Evolutionary conservation across 2,113 vertebrate genomes (phyloP), one percentile per base, ranked within the genome.

Genomic region (Trichomycterus rosablanca): DNA sequence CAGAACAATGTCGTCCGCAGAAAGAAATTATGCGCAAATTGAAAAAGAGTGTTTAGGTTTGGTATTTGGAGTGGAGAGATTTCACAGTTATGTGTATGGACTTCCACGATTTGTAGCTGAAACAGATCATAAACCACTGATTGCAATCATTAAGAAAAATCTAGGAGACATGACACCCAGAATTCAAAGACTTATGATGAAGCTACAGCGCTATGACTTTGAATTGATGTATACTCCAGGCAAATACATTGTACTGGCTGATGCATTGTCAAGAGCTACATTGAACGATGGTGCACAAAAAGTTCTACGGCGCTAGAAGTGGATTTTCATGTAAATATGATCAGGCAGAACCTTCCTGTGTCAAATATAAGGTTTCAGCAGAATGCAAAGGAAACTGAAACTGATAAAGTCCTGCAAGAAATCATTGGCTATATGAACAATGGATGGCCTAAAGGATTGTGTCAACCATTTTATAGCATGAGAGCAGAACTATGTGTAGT

Each of bases 121-220:
- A 15, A 73, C 37, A 3, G 62, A 73, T 32, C 55, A 65, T 49
- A 55, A 60, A 20, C 66, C 55, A n/a, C 20, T 66, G 14, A 53
- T 74, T 32, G 24, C 67, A 2, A 73, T 73, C 39, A 62, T 55
- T 7, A 68, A 48, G 19, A 73, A 61, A 14, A 66, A 56, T 14
- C 16, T 66, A 3, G 66, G 32, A 23, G 24, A 70, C n/a, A 67
- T 70, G 67, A 70, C 67, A 8, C 58, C 52, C 12, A 9, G 16
- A 2, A 71, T 74, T 30, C 52, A 71, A 16, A 2, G 18, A 1
- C 7, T 74, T 5, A 67, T 68, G 68, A 74, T 57, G 59, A 32
- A 54, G 12, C 28, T 66, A 11, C 52, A 65, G 18, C 4, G 19
- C 1, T 60, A 73, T 34, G 53, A 55, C 40, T 9, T 52, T 83